Base-by-base conservation (phyloP, 2,797 vertebrate genomes). In the Sciaenops ocellatus region DNA sequence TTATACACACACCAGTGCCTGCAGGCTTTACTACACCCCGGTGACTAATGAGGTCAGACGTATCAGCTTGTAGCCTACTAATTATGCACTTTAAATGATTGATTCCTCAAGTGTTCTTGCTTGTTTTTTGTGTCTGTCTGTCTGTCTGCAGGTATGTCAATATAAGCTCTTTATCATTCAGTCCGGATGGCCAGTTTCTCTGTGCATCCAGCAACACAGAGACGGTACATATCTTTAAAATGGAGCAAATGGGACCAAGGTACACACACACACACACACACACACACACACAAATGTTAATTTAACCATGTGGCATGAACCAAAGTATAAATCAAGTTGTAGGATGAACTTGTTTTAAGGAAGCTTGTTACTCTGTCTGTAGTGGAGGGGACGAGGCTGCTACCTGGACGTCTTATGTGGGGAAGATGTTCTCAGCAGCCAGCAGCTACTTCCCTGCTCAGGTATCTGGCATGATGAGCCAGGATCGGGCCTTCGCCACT, bases 381-480 rank as follows among this genome's bases (percentile, higher is more conserved):
- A 91, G 97, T 83, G 96, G 95, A 67, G 97, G 95, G 75, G 97
- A 98, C 68, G 97, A 97, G 76, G 95, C 94, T 76, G 96, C 95
- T n/a, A 97, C 97, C 46, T 99, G 98, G 98, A 97, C 98, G 0
- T 95, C 97, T 20, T 99, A 98, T 70, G 94, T 99, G 46, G 97
- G 97, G 46, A 98, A 97, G 91, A 96, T 98, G 87, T 95, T 99
- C 85, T 96, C 98, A 90, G 97, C 97, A 5, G 98, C 98, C n/a
- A 98, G 97, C 48, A 98, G 96, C 93, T 99, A 98, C 92, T 90
- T 99, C 91, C 98, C 98, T 20, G 94, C 97, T 51, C 98, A 97
- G 90, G 97, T 99, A 46, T 97, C 97, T 1, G 98, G 98, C 72
- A 98, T 99, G 97, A 98, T 99, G 95, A 98, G 96, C 93, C 98